Evolutionary conservation across 2,888 invertebrate genomes (phyloP), one percentile per base, ranked within the genome.

Genomic region (Aleiodes leptofemur): DNA sequence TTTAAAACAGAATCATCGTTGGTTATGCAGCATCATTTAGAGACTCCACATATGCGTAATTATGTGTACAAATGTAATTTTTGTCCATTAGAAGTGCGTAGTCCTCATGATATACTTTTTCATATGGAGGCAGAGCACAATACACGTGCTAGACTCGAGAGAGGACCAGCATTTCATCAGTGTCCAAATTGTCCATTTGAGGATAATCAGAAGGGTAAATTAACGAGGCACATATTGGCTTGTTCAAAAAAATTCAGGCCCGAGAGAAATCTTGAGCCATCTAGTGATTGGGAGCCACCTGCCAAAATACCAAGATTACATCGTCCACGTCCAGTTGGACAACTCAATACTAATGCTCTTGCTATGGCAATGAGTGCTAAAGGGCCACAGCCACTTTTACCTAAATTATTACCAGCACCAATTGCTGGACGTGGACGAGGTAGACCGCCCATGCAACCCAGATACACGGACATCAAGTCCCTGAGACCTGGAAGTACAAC

Each of bases 111-210:
- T 86, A 97, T 97, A 82, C 91, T 96, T 29, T 95, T 94, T 86
- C 98, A 98, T 86, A 97, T 97, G 96, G 96, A 97, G 88, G 94
- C 95, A 0, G 94, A 96, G 85, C 98, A 98, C 89, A 95, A 95
- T 82, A 93, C 95, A 14, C 92, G 95, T 82, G 97, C 96, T 5
- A 93, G 95, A 78, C 90, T 98, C 76, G 96, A 97, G 84, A 92
- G 96, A 79, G 96, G 96, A 0, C 95, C 95, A 34, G 94, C 96
- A 0, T 95, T 95, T 89, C 97, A 97, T 89, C 96, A 97, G 87
- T 98, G 98, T 88, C 95, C 96, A 0, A 96, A 96, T 86, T 98
- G 98, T 91, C 96, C 96, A 0, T 98, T 97, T 86, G 98, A 98
- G 89, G 97, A 97, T 83, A 97, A 97, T 85, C 96, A 96, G 72